Conservation (phyloP, 2,888 invertebrate species). For the Acronicta aceris region DNA sequence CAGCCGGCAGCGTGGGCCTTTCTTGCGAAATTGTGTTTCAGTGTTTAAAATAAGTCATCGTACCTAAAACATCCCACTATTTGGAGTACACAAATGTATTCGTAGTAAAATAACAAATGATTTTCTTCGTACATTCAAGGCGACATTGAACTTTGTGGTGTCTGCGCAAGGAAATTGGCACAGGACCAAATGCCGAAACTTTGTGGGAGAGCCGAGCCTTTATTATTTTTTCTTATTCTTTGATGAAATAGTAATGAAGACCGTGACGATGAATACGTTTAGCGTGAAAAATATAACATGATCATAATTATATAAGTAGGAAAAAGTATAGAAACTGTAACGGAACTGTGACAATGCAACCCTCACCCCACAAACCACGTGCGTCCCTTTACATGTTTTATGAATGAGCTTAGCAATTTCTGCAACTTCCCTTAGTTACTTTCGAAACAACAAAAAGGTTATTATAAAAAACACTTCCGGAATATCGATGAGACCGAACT, state of each 20-base stretch:
- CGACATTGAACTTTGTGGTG: conserved; percentile 81
- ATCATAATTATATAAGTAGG: conserved; percentile 32
- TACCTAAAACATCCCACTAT: conserved; percentile 28
- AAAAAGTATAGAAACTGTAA: conserved; percentile 55
- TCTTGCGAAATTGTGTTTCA: conserved; percentile 48
- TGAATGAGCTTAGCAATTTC: conserved; percentile 77
- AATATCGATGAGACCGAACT: conserved; percentile 65
- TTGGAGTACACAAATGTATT: conserved; percentile 35
- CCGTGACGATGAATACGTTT: conserved; percentile 36
- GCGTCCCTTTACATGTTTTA: conserved; percentile 78
- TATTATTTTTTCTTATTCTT: conserved; percentile 25
- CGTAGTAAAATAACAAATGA: conserved; percentile 52
- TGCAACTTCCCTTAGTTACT: conserved; percentile 72
- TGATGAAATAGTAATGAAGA: conserved; percentile 11
- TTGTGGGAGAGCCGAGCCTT: conserved; percentile 48
- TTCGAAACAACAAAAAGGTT: conserved; percentile 64
- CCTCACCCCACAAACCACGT: conserved; percentile 70
- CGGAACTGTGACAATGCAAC: conserved; percentile 61
- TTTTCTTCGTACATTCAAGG: conserved; percentile 53
- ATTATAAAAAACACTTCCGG: conserved; percentile 63
- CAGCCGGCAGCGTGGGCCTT: conserved; percentile 37
- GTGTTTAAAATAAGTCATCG: conserved; percentile 43
- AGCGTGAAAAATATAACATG: conserved; percentile 35
- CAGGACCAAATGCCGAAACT: conserved; percentile 72
- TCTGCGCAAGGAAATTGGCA: conserved; percentile 79